phyloP scores from a whole-genome alignment of 2,888 invertebrate genomes.

The Papilio demoleus region DNA sequence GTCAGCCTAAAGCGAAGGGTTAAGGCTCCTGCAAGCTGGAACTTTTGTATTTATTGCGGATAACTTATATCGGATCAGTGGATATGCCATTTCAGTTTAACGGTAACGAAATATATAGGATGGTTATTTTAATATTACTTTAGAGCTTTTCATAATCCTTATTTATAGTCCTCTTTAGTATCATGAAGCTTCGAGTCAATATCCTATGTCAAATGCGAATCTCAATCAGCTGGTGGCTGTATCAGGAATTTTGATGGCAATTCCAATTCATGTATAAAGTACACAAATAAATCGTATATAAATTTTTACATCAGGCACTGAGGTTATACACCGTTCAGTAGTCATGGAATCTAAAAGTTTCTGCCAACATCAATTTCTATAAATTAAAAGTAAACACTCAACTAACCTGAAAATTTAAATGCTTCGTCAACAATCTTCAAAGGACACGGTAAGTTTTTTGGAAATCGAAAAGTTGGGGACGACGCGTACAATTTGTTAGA shows the following conservation, averaged over 20 bases:
- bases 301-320: too few species aligned
- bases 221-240: too few species aligned
- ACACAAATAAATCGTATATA: too few species aligned
- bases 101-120: neutral
- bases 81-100: constrained; percentile 58
- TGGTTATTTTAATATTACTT: neutral
- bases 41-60: constrained; percentile 75
- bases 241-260: too few species aligned
- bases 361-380: neutral
- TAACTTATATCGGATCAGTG: constrained; percentile 61
- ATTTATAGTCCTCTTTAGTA: neutral
- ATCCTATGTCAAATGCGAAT: neutral
- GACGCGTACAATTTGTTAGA: constrained; percentile 72
- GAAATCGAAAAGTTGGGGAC: constrained; percentile 52
- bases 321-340: too few species aligned
- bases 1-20: constrained; percentile 80
- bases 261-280: too few species aligned
- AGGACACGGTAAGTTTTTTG: constrained; percentile 20
- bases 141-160: neutral
- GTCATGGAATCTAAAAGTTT: neutral
- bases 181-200: neutral
- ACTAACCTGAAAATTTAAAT: constrained; percentile 3
- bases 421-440: constrained; percentile 22
- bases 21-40: constrained; percentile 74
- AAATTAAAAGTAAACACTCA: neutral